phyloP scores from a whole-genome alignment of 2,888 invertebrate genomes.

The Ditula angustiorana region DNA sequence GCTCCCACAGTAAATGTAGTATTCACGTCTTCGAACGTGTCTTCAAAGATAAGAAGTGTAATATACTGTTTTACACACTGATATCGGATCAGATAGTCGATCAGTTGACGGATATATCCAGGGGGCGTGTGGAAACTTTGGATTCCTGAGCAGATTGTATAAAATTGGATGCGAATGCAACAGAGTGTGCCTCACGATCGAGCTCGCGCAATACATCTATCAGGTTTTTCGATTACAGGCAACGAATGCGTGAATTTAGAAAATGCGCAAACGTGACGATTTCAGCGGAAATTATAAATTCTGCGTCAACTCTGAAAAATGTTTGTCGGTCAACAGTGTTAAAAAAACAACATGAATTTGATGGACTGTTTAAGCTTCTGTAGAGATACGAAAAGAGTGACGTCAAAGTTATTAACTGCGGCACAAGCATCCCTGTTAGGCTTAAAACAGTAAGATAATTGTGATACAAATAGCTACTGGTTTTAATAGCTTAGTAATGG shows the following conservation, averaged over 20 bases:
- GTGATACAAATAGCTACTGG: not conserved
- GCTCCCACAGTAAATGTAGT: constrained; percentile 14
- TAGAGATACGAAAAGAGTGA: constrained; percentile 17
- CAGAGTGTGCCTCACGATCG: constrained; percentile 6
- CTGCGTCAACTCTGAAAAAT: not conserved
- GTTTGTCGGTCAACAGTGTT: not conserved
- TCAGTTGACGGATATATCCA: constrained; percentile 11
- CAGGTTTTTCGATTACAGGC: constrained; percentile 28
- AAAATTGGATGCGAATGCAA: constrained; percentile 14
- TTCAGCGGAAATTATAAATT: not conserved
- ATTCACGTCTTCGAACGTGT: constrained; percentile 3
- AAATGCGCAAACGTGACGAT: constrained; percentile 6
- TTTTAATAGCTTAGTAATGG: not conserved
- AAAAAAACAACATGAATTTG: constrained; percentile 16
- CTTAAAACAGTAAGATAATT: not conserved
- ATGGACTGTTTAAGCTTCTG: constrained; percentile 23
- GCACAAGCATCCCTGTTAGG: not conserved
- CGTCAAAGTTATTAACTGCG: not conserved
- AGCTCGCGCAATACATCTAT: constrained; percentile 12
- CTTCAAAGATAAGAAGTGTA: constrained; percentile 20
- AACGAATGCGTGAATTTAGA: constrained; percentile 23
- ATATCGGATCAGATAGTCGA: constrained; percentile 14
- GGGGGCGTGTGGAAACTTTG: constrained; percentile 8
- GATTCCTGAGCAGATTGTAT: constrained; percentile 11
- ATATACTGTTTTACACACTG: constrained; percentile 10